Percentiles rank a stretch among this genome's conserved stretches.
Evolutionary conservation across 1,140 invertebrate species (phyloP).

Genomic region (Globodera ellingtonae): DNA sequence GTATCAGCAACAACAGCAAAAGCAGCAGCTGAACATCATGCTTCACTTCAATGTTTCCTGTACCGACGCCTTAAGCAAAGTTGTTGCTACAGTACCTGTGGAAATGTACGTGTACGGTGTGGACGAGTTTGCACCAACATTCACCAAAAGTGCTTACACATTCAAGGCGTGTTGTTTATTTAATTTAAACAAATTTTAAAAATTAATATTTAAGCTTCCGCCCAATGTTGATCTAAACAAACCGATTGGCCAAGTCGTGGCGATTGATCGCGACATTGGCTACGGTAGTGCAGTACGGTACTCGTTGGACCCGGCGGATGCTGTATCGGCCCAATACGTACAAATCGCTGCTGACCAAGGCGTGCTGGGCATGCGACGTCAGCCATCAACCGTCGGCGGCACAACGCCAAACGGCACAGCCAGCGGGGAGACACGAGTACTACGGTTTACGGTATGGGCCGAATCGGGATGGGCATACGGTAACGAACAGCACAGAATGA

Average conservation of each 20-base stretch:
- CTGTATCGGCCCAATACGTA: background rate
- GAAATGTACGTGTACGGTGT: conserved; percentile 51
- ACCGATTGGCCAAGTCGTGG: conserved; percentile 49
- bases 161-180: conserved; percentile 51
- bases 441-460: background rate
- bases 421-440: background rate
- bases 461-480: background rate
- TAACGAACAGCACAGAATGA: background rate
- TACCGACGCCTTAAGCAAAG: conserved; percentile 41
- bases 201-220: conserved; percentile 49
- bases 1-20: background rate
- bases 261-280: conserved; percentile 52
- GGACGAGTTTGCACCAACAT: conserved; percentile 61
- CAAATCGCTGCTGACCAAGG: background rate
- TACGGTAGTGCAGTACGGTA: conserved; percentile 52
- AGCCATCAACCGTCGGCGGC: background rate
- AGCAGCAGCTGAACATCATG: background rate
- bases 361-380: background rate
- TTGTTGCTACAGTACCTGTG: conserved; percentile 50
- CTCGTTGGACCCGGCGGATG: conserved; percentile 26
- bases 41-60: conserved; percentile 50
- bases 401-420: background rate
- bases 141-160: conserved; percentile 51
- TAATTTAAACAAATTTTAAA: conserved; percentile 16
- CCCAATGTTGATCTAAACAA: conserved; percentile 37